These are phyloP conservation scores for Stichodactyla helianthus DNA, from an alignment of 64 coral and sea anemone genomes.

Conservation along the genomic window DNA sequence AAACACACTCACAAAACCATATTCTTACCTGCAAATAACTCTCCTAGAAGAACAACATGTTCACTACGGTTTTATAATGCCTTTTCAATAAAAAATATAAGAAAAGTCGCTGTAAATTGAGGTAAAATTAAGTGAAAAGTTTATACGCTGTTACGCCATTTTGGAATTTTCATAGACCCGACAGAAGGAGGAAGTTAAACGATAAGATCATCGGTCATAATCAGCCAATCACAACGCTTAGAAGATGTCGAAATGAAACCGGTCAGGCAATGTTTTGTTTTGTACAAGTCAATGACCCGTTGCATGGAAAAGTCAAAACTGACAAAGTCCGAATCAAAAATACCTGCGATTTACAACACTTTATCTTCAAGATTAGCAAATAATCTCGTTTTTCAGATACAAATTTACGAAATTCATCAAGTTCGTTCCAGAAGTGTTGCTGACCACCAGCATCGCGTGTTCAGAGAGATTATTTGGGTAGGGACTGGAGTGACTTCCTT, in stretches of 20 bases:
- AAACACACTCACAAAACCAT: not conserved
- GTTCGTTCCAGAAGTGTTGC: not conserved
- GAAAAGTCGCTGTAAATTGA: not conserved
- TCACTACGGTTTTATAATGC: not conserved
- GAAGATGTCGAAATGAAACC: not conserved
- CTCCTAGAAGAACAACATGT: not conserved
- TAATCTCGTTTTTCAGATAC: not conserved
- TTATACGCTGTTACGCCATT: conserved; percentile 1
- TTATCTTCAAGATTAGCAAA: not conserved
- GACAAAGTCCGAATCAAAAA: not conserved
- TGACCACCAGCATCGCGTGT: not conserved
- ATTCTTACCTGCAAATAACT: not conserved
- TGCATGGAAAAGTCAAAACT: conserved; percentile 6
- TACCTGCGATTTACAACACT: not conserved
- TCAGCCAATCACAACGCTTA: conserved; percentile 2
- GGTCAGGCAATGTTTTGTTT: not conserved
- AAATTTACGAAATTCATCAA: not conserved
- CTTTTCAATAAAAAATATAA: not conserved
- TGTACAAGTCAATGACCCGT: conserved; percentile 31
- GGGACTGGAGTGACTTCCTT: not conserved
- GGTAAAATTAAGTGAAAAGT: not conserved
- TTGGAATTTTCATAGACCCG: conserved; percentile 5
- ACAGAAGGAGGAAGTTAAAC: not conserved
- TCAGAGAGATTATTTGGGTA: not conserved
- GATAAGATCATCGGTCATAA: conserved; percentile 23